Evolutionary conservation across 2,113 vertebrate species (phyloP), one percentile per base, ranked within the genome.

Genomic region (Regulus satrapa): DNA sequence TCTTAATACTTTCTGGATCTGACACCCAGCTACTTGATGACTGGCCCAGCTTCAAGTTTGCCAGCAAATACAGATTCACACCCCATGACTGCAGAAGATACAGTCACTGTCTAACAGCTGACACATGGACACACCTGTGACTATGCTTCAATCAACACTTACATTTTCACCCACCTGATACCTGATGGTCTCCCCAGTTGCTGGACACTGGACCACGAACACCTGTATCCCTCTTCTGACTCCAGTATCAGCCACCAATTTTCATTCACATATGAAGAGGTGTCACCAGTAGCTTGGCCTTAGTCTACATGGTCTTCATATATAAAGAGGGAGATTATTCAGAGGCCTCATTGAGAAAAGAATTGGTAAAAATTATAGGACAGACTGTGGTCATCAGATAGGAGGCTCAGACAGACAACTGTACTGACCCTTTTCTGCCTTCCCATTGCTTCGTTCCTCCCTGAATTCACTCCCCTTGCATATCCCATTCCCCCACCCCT

Each of bases 71-170:
- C 17, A 38, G 29, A 8, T 49, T 26, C 40, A 29, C 8, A 24
- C 1, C 3, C 15, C 18, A 38, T 16, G 38, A 32, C 0, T 21
- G 5, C 1, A 4, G 28, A 43, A 58, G 20, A 28, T 12, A 31
- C 18, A 52, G n/a, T 19, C 2, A 1, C 10, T 2, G 2, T 14
- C 12, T 28, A 64, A 12, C 18, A 87, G 21, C 41, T 23, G 4
- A 5, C 14, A 82, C 20, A 29, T 0, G 0, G 34, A 34, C 31
- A 54, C 7, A 32, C 25, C 5, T 69, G 13, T 2, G 3, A 14
- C 66, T 28, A 8, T 2, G 3, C 7, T 59, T 38, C 49, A 69
- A 28, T 24, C 0, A 0, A 8, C 17, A n/a, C 8, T 4, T 3
- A 51, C 40, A 28, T 24, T 8, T 3, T 79, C 29, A 31, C 23